Base-by-base conservation (phyloP, 2,113 vertebrate species). In the Parus major region DNA sequence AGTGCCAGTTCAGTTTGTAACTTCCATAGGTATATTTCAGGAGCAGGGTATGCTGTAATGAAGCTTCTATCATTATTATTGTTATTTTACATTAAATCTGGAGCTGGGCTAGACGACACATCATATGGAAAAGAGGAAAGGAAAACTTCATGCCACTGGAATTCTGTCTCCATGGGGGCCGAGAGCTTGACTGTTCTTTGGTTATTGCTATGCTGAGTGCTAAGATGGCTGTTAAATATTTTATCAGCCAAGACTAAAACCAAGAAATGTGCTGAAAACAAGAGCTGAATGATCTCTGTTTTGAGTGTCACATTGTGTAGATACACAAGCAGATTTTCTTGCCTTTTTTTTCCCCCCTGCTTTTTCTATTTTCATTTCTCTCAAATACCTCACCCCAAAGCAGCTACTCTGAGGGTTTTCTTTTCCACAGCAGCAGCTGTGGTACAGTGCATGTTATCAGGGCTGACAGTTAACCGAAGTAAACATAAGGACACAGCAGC, bases 201-300 rank as follows among this genome's bases (percentile, higher is more conserved):
- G 81, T 80, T 92, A 94, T 91, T 95, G 73, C 92, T 93, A 55
- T 60, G 77, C 90, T 60, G 77, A 87, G 85, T 80, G 82, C 91
- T 65, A 92, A 94, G 66, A 96, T 80, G 91, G 88, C 83, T 95
- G 88, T 96, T 97, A 95, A 97, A 95, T 96, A 96, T 96, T 96
- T 97, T 92, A 97, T 93, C 87, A 92, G 73, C 66, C 73, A 53
- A 78, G 69, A 59, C 77, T 77, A 85, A 95, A 96, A 86, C 33
- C 73, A 84, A 95, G 82, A 71, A 95, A 80, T 20, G 13, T 7
- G 15, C 59, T 86, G 76, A 83, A 96, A 96, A 92, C 55, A 86
- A 92, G 49, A 66, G 21, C 0, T 82, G 91, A 90, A 80, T 42
- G 50, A 95, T 94, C 47, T 63, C 89, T 52, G 55, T 24, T 93